phyloP scores from a whole-genome alignment of 1,140 invertebrate genomes.

The Drosophila parabipectinata region DNA sequence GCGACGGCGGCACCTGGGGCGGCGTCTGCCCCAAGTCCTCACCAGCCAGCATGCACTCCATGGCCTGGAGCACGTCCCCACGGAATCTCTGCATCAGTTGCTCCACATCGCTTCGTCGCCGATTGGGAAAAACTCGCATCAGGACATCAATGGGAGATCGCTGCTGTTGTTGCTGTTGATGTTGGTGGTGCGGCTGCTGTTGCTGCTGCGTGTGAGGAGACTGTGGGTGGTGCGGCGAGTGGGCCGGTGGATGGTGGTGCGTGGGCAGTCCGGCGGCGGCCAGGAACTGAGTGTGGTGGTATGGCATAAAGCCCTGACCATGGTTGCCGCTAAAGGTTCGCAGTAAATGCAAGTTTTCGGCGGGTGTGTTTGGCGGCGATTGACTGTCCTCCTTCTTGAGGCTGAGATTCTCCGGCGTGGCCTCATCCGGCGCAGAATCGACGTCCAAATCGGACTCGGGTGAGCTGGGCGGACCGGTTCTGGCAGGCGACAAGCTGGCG shows the following conservation, averaged over 20 bases:
- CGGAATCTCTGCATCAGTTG: conserved; percentile 90
- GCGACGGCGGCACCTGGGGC: conserved; percentile 79
- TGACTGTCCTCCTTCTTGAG: conserved; percentile 85
- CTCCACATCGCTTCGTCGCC: conserved; percentile 93
- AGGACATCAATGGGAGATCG: conserved; percentile 90
- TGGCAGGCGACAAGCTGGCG: conserved; percentile 84
- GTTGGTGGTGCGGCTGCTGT: conserved; percentile 43
- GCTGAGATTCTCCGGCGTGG: conserved; percentile 87
- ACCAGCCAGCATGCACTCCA: conserved; percentile 93
- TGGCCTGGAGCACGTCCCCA: conserved; percentile 95
- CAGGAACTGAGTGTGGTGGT: conserved; percentile 85
- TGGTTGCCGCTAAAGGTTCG: conserved; percentile 71
- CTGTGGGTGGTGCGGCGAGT: conserved; percentile 51
- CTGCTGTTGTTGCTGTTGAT: conserved; percentile 84
- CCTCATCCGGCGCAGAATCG: conserved; percentile 85
- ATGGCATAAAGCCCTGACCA: conserved; percentile 83
- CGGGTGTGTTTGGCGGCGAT: conserved; percentile 76
- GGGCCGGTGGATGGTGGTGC: conserved; percentile 63
- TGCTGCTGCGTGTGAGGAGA: conserved; percentile 81
- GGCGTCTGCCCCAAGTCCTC: conserved; percentile 84
- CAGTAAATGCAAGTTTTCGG: conserved; percentile 75
- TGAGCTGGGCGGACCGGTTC: conserved; percentile 83
- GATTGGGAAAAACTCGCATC: conserved; percentile 92
- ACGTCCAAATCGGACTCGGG: conserved; percentile 85
- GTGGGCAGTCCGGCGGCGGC: conserved; percentile 66